phyloP scores from a whole-genome alignment of 2,113 vertebrate genomes.

The Tauraco erythrolophus region DNA sequence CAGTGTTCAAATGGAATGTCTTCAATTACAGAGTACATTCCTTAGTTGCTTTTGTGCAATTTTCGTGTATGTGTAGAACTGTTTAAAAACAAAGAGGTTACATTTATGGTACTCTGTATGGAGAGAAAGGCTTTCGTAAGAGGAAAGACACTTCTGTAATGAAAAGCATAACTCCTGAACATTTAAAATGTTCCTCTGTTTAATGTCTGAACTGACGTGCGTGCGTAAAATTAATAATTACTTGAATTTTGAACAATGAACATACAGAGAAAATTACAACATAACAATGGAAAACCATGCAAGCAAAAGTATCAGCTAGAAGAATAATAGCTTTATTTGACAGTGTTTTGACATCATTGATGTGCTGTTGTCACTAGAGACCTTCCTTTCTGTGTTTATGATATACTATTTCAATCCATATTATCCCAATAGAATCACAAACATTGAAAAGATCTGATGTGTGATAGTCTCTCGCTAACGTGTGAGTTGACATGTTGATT shows the following conservation, averaged over 20 bases:
- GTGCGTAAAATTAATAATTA: conserved; percentile 25
- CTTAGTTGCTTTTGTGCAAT: neutral
- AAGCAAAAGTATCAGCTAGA: conserved; percentile 36
- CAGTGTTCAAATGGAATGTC: neutral
- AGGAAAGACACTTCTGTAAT: neutral
- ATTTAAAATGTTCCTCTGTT: neutral
- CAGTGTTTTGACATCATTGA: conserved; percentile 73
- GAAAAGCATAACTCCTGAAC: neutral
- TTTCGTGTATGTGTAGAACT: neutral
- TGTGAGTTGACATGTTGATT: conserved; percentile 71
- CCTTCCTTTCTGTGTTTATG: conserved; percentile 62
- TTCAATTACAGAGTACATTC: neutral
- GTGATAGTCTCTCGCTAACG: conserved; percentile 43
- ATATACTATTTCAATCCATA: conserved; percentile 66
- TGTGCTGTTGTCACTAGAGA: conserved; percentile 70
- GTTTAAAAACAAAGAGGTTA: neutral
- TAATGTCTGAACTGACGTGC: neutral
- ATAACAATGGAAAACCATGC: conserved; percentile 25
- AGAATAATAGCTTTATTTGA: conserved; percentile 67
- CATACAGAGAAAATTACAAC: conserved; percentile 30
- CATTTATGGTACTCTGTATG: neutral
- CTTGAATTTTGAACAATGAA: conserved; percentile 35
- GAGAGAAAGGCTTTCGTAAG: neutral
- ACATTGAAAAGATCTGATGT: conserved; percentile 58
- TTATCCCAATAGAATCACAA: conserved; percentile 69